Conservation (phyloP, 2,888 invertebrate genomes). For the Boloria euphrosyne region DNA sequence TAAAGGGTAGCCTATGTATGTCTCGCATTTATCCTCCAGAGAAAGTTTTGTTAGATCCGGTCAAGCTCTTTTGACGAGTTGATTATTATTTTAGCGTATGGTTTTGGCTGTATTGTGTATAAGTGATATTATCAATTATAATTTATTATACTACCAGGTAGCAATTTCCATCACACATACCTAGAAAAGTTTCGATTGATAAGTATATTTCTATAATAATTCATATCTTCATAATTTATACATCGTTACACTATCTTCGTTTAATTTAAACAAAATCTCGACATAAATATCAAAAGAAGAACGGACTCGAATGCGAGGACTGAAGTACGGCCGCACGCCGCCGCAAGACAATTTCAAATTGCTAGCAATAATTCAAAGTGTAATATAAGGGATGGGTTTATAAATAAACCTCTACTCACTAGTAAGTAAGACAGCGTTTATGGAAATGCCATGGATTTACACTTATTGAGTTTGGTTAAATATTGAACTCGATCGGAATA, state of each 20-base stretch:
- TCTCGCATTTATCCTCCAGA: no score
- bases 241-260: slow-evolving; percentile 10
- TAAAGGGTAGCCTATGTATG: no score
- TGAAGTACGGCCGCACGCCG: slow-evolving; percentile 44
- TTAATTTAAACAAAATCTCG: slow-evolving; percentile 38
- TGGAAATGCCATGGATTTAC: slow-evolving; percentile 56
- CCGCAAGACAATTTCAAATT: slow-evolving; percentile 57
- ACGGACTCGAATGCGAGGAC: slow-evolving; percentile 38
- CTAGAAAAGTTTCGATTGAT: neutral
- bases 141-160: no score
- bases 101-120: no score
- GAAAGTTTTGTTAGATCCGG: no score
- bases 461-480: slow-evolving; percentile 52
- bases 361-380: slow-evolving; percentile 53
- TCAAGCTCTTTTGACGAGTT: no score
- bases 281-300: slow-evolving; percentile 40
- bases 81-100: no score
- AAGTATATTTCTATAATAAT: neutral
- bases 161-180: no score
- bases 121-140: no score
- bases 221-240: neutral
- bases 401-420: slow-evolving; percentile 51
- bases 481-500: slow-evolving; percentile 35
- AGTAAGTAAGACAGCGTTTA: slow-evolving; percentile 52
- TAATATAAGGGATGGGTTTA: slow-evolving; percentile 53